Base-by-base conservation (phyloP, 2,113 vertebrate species). In the Platichthys stellatus region DNA sequence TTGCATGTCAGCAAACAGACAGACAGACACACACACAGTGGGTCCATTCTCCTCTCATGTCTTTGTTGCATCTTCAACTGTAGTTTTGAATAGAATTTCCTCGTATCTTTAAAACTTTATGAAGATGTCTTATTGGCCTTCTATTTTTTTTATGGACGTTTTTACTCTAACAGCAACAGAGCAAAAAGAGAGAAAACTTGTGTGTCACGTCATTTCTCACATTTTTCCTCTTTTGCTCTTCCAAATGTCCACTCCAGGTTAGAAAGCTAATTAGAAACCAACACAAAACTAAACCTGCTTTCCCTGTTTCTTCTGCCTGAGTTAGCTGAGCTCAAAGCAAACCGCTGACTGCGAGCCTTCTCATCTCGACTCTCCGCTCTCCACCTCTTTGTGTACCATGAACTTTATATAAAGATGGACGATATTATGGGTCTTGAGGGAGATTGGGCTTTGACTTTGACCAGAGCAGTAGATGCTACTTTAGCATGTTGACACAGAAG, bases 241-340 rank as follows among this genome's bases (percentile, higher is more conserved):
- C 11, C 2, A 43, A 57, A 4, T 57, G 51, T 28, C 58, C 23
- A 12, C n/a, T 65, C 24, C 54, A 78, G 66, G n/a, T 74, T 49
- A 83, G 15, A 83, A 62, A 77, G 80, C 64, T 73, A 78, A 91
- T 86, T 78, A 84, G 54, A 68, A 63, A 76, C n/a, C 15, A 47
- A 40, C 49, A 53, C 51, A 51, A 31, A 31, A 31, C 31, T 31
- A 31, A 31, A 31, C 31, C 7, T 31, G 31, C 38, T 54, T 21
- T 14, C n/a, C 45, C 5, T 40, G 21, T 26, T 69, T 68, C 40
- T 14, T 77, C 31, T 65, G 58, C 49, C 31, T 6, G 6, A 31
- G 31, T 5, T 31, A 7, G 40, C 28, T 20, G 43, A 70, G 66
- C 64, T 58, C 65, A 81, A 43, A 84, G 21, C 54, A 69, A 78